These are phyloP conservation scores for Gouania willdenowi DNA, from an alignment of 2,797 vertebrate species.

Conservation along the genomic window DNA sequence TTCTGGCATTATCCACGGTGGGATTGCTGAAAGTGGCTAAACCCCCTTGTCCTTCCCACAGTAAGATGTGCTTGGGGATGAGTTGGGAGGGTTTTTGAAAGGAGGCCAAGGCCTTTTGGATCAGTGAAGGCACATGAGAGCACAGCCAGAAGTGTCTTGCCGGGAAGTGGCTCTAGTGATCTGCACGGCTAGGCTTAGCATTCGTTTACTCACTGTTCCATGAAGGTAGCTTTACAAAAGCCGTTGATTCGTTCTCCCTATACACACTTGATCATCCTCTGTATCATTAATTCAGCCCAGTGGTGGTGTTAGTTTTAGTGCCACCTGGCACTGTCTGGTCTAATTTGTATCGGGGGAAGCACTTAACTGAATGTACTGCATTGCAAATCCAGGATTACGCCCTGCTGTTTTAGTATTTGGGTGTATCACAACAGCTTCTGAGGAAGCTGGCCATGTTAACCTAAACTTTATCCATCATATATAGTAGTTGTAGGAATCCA, in stretches of 20 bases:
- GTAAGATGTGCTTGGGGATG: conserved; percentile 18
- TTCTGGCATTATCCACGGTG: conserved; percentile 4
- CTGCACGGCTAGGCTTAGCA: conserved; percentile 30
- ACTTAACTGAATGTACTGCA: conserved; percentile 64
- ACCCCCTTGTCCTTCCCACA: conserved; percentile 43
- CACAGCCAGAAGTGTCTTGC: conserved; percentile 42
- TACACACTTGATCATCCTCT: conserved; percentile 17
- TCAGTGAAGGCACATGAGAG: conserved; percentile 57
- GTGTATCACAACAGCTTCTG: conserved; percentile 39
- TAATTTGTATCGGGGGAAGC: conserved; percentile 64
- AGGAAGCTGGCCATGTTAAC: conserved; percentile 36
- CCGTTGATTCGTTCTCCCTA: conserved; percentile 16
- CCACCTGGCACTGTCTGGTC: conserved; percentile 62
- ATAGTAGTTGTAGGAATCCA: too few relatives aligned
- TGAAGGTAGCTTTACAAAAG: conserved; percentile 51
- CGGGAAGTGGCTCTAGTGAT: conserved; percentile 21
- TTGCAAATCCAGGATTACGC: conserved; percentile 68
- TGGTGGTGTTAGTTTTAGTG: conserved; percentile 47
- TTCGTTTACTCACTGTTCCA: conserved; percentile 33
- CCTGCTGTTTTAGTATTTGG: conserved; percentile 71
- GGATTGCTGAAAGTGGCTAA: conserved; percentile 41
- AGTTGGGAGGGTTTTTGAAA: conserved; percentile 52
- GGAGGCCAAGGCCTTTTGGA: conserved; percentile 44
- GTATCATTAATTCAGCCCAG: conserved; percentile 26
- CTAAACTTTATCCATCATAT: too few relatives aligned